Conservation (phyloP, 2,113 vertebrate genomes). For the Tor tambroides region DNA sequence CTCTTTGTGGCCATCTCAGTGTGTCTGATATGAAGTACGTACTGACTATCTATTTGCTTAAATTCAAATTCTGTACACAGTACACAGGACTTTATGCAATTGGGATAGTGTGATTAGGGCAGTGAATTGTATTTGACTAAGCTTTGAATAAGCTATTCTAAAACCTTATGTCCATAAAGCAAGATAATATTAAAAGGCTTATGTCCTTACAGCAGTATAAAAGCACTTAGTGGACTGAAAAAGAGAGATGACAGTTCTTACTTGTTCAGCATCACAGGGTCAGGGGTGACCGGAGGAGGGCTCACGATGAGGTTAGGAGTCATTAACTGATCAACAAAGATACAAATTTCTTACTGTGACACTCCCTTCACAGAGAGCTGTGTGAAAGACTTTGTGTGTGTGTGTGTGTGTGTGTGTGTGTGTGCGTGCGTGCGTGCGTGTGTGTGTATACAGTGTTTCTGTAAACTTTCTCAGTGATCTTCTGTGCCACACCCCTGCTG, state of each 20-base stretch:
- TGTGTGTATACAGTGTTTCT: not conserved
- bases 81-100: not conserved
- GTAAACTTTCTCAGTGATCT: too few relatives aligned
- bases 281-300: not conserved
- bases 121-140: not conserved
- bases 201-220: not conserved
- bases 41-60: not conserved
- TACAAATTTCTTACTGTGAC: not conserved
- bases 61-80: conserved; percentile 22
- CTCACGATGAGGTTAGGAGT: conserved; percentile 2
- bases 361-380: not conserved
- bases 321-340: conserved; percentile 7
- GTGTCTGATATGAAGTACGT: not conserved
- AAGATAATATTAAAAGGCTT: conserved; percentile 22
- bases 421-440: too few relatives aligned
- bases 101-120: not conserved
- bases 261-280: conserved; percentile 14
- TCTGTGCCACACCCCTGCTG: conserved; percentile 36
- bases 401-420: conserved; percentile 15
- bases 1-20: not conserved
- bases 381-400: not conserved
- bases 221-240: not conserved
- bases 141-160: not conserved
- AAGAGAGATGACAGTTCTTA: not conserved
- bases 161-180: not conserved